Evolutionary conservation across 2,113 vertebrate species (phyloP), one percentile per base, ranked within the genome.

Genomic region (Ivindomyrus marchei): DNA sequence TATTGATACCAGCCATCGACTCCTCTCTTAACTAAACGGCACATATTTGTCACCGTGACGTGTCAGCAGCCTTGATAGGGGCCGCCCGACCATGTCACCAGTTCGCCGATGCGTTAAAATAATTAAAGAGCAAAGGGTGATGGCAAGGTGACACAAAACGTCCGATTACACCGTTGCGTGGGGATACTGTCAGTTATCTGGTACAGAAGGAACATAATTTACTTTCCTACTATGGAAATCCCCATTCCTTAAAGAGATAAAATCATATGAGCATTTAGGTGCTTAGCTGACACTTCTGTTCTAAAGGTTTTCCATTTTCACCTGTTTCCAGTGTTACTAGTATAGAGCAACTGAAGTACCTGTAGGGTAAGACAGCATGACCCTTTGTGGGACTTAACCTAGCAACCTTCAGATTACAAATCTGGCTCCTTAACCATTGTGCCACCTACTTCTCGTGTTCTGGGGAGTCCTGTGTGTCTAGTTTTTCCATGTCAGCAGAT

Each of bases 21-120:
- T 92, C 49, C 90, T 92, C 94, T 92, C 92, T 91, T 91, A 93
- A 95, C 93, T 94, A 94, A 94, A 92, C 91, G 89, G 91, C 80
- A 89, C 52, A 92, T 94, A 95, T 95, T 94, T 93, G 91, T 95
- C 93, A 93, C 93, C 93, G 91, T 94, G 93, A 94, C 93, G 94
- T 70, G 89, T 91, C 93, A 91, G 94, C 94, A 93, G 94, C 87
- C 88, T 90, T 90, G 58, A 39, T 83, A 92, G 89, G 52, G 88
- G 90, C 92, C 88, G 91, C 95, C 94, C 91, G 93, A 90, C 94
- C 90, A 86, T 93, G 93, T 92, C 92, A 92, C 90, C 90, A 93
- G 91, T 91, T 91, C 93, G 94, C 94, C 93, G 92, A 94, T 94
- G 93, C 91, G 95, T 93, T 92, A 93, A 88, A 92, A 95, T 94